These are phyloP conservation scores for Anneissia japonica DNA, from an alignment of 35 echinoderm and acorn worm species.

Conservation along the genomic window DNA sequence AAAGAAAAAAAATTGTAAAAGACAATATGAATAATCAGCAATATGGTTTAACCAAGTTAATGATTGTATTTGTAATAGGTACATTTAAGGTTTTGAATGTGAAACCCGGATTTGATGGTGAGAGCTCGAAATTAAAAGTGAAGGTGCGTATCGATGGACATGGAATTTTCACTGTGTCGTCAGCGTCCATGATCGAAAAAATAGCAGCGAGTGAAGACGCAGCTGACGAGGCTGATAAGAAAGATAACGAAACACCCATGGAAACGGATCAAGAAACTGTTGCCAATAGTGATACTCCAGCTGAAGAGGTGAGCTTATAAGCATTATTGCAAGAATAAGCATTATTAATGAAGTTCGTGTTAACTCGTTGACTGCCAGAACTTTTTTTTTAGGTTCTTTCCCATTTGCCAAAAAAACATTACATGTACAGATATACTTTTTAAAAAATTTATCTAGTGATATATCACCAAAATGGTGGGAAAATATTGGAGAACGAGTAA, in stretches of 20 bases:
- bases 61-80: constrained; percentile 35
- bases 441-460: too few species aligned
- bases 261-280: background rate
- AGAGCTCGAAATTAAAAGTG: constrained; percentile 95
- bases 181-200: constrained; percentile 79
- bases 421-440: too few species aligned
- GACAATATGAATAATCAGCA: background rate
- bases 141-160: constrained; percentile 85
- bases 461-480: too few species aligned
- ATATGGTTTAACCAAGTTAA: background rate
- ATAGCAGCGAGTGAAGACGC: constrained; percentile 40
- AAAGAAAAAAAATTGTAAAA: too few species aligned
- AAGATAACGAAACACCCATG: constrained; percentile 37
- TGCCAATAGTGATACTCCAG: background rate
- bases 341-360: too few species aligned
- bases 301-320: background rate
- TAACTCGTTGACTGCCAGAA: too few species aligned
- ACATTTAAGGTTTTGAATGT: constrained; percentile 74
- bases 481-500: too few species aligned
- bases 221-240: background rate
- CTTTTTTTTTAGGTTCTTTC: too few species aligned
- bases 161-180: constrained; percentile 79
- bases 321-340: too few species aligned
- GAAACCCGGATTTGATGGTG: constrained; percentile 62
- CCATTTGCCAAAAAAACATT: too few species aligned